A percentile compares a stretch with the other conserved stretches of the same genome.
phyloP scores from a whole-genome alignment of 2,888 invertebrate genomes.

The Eupithecia insigniata region DNA sequence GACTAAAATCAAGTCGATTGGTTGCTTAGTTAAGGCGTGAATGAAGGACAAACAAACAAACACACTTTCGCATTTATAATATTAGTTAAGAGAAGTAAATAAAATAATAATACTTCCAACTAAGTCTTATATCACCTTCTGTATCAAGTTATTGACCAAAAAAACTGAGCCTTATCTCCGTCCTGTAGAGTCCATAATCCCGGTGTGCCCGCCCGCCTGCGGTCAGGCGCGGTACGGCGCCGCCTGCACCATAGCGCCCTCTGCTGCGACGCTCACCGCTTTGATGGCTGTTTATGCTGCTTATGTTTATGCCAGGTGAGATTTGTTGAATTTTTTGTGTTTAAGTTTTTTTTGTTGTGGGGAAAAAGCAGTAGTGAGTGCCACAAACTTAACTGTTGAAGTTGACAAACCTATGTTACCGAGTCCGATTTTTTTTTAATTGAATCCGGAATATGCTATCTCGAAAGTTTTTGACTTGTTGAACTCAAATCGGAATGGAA shows the following conservation, averaged over 20 bases:
- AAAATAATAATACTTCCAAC: no score
- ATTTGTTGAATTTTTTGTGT: conserved; percentile 5
- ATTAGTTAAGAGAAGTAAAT: no score
- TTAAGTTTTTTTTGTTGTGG: not conserved
- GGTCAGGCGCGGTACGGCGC: conserved; percentile 87
- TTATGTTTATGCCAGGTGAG: conserved; percentile 60
- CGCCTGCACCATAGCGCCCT: conserved; percentile 71
- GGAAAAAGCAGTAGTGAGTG: not conserved
- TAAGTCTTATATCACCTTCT: no score
- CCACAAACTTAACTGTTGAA: not conserved
- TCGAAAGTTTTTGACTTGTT: no score
- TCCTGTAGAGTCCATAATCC: conserved; percentile 92
- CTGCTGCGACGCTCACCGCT: conserved; percentile 47
- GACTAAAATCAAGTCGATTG: no score
- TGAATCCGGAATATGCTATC: no score
- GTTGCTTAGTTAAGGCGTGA: no score
- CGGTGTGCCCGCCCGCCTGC: conserved; percentile 97
- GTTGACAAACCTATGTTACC: no score
- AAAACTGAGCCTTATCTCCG: conserved; percentile 6
- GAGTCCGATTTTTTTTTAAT: no score
- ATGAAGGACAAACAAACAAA: no score
- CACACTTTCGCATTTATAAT: no score
- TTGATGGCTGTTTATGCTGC: conserved; percentile 51
- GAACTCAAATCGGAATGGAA: no score
- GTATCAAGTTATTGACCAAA: not conserved